A percentile compares a stretch with the other conserved stretches of the same genome.
Evolutionary conservation across 2,113 vertebrate species (phyloP).

Genomic region (Sakesphorus luctuosus): DNA sequence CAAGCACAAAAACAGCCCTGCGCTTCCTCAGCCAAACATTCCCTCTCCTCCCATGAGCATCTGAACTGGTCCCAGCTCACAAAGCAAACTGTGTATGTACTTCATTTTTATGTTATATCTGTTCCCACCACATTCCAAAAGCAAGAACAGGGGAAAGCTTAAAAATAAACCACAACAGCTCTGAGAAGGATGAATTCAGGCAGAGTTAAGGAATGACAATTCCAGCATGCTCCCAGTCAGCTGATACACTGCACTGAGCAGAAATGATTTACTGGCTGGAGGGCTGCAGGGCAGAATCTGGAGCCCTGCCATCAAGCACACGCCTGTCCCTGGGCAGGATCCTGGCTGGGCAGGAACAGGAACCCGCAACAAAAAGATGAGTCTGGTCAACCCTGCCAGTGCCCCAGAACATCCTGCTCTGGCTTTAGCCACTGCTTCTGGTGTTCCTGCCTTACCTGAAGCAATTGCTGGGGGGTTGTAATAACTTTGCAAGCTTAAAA

Average conservation of each 20-base stretch:
- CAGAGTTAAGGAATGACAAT: background rate
- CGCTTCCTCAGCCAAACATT: background rate
- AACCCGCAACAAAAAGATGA: background rate
- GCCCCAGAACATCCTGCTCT: background rate
- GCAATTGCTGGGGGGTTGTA: background rate
- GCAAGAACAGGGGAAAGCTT: background rate
- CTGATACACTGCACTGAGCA: background rate
- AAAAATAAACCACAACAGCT: background rate
- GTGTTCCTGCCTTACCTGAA: background rate
- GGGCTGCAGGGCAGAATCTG: background rate
- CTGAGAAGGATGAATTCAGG: background rate
- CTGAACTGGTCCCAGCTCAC: background rate
- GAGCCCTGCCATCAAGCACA: background rate
- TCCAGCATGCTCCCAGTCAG: background rate
- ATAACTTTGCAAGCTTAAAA: background rate
- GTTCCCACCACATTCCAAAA: background rate
- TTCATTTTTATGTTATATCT: background rate
- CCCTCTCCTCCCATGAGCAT: background rate
- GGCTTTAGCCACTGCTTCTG: background rate
- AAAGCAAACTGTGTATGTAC: background rate
- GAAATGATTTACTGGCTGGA: background rate
- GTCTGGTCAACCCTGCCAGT: background rate
- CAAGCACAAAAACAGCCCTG: background rate
- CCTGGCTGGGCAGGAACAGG: background rate
- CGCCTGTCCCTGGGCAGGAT: rapidly evolving